Conservation (phyloP, 2,888 invertebrate genomes). For the Protonemura montana region DNA sequence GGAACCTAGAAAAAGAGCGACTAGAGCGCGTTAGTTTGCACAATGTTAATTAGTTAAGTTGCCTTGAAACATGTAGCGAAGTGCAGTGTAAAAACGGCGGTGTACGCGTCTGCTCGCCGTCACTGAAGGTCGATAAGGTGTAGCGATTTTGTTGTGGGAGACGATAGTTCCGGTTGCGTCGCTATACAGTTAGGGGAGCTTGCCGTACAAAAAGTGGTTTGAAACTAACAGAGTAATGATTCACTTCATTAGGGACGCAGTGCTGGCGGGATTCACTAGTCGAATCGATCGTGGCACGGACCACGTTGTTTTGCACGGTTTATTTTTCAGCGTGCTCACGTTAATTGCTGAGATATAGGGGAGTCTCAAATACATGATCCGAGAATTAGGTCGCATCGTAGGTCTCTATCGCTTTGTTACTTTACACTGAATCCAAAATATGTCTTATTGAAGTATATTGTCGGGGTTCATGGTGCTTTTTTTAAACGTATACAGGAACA, state of each 20-base stretch:
- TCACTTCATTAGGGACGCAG: neutral
- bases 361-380: too few species aligned
- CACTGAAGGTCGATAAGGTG: neutral
- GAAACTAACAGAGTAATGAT: neutral
- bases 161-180: neutral
- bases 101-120: neutral
- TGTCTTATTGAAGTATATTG: too few species aligned
- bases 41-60: constrained; percentile 28
- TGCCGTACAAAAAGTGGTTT: neutral
- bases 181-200: neutral
- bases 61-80: neutral
- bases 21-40: neutral
- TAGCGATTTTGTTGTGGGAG: neutral
- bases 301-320: neutral
- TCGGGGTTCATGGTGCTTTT: too few species aligned
- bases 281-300: neutral
- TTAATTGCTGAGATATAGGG: too few species aligned
- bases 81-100: neutral
- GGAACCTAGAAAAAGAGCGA: constrained; percentile 22
- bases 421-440: too few species aligned
- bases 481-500: too few species aligned
- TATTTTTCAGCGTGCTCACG: too few species aligned
- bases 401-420: too few species aligned
- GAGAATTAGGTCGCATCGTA: too few species aligned
- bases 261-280: neutral